A percentile compares a stretch with the other conserved stretches of the same genome.
Conservation (phyloP, 1,140 invertebrate genomes). For the Musca domestica region DNA sequence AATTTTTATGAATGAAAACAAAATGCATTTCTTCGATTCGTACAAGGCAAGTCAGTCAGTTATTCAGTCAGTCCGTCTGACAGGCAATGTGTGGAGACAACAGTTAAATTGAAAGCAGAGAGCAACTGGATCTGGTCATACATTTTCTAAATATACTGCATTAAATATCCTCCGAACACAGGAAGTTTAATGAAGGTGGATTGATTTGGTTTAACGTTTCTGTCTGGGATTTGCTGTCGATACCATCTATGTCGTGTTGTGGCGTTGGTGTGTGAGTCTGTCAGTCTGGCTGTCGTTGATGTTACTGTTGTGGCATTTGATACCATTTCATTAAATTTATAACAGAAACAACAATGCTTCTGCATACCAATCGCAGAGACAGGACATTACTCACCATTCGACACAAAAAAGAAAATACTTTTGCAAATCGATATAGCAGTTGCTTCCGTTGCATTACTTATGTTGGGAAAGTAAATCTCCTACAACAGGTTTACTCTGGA, state of each 20-base stretch:
- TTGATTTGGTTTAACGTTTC: constrained; percentile 17
- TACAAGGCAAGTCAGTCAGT: no score
- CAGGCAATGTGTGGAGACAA: no score
- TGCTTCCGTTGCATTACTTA: no score
- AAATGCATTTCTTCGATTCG: no score
- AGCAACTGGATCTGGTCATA: no score
- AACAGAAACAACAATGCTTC: constrained; percentile 24
- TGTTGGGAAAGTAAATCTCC: no score
- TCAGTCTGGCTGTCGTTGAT: not conserved
- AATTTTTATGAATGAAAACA: constrained; percentile 51
- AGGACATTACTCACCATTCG: not conserved
- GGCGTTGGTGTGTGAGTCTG: no score
- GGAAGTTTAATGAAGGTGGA: constrained; percentile 52
- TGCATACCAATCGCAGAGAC: constrained; percentile 9
- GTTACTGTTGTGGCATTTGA: constrained; percentile 24
- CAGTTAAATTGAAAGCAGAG: no score
- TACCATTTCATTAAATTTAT: constrained; percentile 33
- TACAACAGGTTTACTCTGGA: no score
- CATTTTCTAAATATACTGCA: constrained; percentile 7
- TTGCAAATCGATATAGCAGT: not conserved
- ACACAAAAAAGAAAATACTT: not conserved
- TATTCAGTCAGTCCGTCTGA: no score
- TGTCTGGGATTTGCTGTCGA: not conserved
- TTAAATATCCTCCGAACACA: constrained; percentile 30
- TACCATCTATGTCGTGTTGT: not conserved